Evolutionary conservation across 2,888 invertebrate species (phyloP), one percentile per base, ranked within the genome.

Genomic region (Lordiphosa andalusiaca): DNA sequence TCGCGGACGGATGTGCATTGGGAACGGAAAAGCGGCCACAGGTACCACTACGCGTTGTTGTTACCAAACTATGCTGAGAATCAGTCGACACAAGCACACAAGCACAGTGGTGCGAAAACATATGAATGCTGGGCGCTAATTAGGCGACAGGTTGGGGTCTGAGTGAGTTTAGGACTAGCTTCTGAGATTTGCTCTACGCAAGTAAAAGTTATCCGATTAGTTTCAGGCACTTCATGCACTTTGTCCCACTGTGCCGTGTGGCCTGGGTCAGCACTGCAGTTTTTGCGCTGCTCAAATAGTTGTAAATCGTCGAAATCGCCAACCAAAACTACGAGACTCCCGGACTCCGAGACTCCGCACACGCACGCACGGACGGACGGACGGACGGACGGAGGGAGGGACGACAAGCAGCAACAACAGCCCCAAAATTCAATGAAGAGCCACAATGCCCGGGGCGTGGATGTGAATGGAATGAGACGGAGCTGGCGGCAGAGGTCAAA

Each of bases 1-100:
- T 40, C 25, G 60, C 6, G 50, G 49, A 59, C 82, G 82, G 82
- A 73, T 73, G 78, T 58, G 74, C 37, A 70, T 74, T 67, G 82
- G 54, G 74, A 67, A 46, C 82, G 82, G 78, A 77, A 73, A 30
- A 70, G 71, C 58, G 55, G 56, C 53, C 12, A 55, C 71, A 82
- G 82, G 81, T 72, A 69, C 36, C 3, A 2, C 40, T 12, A 21
- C 25, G 59, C 13, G 35, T 10, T 33, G 57, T 35, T 30, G n/a
- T 21, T 33, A 30, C 4, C 58, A 7, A 12, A 30, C 30, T 30
- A 30, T 30, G 30, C 30, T 10, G 30, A 30, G 30, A 30, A 30
- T 30, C 30, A 10, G 30, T 30, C 30, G 30, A n/a, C 30, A 30
- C 3, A 9, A 9, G 46, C 25, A 25, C 25, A 25, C 25, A 23